phyloP scores from a whole-genome alignment of 2,797 vertebrate genomes.

The Brachyalestes nurse region DNA sequence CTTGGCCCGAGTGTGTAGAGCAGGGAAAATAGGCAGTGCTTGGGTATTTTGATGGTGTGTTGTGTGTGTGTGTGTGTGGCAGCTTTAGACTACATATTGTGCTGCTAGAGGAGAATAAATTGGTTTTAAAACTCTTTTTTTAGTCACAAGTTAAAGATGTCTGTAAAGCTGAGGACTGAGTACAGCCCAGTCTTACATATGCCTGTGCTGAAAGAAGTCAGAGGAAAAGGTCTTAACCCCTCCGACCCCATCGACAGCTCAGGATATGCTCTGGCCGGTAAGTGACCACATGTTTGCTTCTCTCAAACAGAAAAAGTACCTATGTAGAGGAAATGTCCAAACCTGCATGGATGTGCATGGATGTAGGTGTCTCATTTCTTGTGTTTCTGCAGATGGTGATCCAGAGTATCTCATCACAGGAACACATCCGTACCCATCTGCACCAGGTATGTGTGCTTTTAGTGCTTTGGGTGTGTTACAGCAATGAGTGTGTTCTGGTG shows the following conservation, averaged over 20 bases:
- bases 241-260: slow-evolving; percentile 78
- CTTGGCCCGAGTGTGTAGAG: too few relatives aligned
- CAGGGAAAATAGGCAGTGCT: too few relatives aligned
- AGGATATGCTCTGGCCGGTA: slow-evolving; percentile 84
- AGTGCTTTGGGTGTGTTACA: too few relatives aligned
- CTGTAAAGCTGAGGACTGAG: slow-evolving; percentile 87
- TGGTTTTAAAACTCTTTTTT: neutral
- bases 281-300: slow-evolving; percentile 30
- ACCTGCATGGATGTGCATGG: neutral
- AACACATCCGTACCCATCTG: slow-evolving; percentile 95
- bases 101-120: neutral
- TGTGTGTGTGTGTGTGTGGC: too few relatives aligned
- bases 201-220: slow-evolving; percentile 90
- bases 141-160: slow-evolving; percentile 93
- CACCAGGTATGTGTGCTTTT: slow-evolving; percentile 82
- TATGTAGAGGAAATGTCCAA: neutral
- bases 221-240: slow-evolving; percentile 78
- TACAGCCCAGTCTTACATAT: slow-evolving; percentile 91
- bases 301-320: neutral
- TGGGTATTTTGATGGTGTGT: too few relatives aligned
- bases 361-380: neutral
- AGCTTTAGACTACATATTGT: too few relatives aligned
- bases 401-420: slow-evolving; percentile 95
- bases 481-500: too few relatives aligned
- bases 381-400: slow-evolving; percentile 77